Percentiles rank a stretch among this genome's conserved stretches.
Evolutionary conservation across 1,140 invertebrate genomes (phyloP).

Genomic region (Pogonomyrmex barbatus): DNA sequence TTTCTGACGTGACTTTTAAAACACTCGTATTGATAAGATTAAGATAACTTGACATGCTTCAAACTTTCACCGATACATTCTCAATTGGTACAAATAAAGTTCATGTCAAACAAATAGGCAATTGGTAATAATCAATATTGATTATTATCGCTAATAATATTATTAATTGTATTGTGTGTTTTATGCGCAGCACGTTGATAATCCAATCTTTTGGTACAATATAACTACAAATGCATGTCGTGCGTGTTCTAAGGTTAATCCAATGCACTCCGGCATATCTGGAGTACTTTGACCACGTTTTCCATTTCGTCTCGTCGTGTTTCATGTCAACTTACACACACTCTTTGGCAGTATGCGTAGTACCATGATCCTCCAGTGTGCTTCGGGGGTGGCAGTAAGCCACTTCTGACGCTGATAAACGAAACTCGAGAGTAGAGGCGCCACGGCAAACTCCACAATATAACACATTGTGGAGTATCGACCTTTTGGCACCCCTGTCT

Average conservation of each 20-base stretch:
- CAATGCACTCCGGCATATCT: background rate
- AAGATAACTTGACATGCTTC: background rate
- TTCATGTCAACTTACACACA: background rate
- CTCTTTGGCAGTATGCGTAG: background rate
- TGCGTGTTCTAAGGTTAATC: background rate
- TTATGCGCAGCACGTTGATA: background rate
- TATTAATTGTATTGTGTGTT: background rate
- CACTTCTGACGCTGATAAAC: slow-evolving; percentile 34
- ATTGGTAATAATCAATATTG: background rate
- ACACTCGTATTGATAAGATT: background rate
- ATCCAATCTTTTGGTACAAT: background rate
- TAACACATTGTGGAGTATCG: slow-evolving; percentile 80
- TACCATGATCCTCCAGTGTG: background rate
- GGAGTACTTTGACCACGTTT: background rate
- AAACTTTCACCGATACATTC: background rate
- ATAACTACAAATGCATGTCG: background rate
- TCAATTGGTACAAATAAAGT: slow-evolving; percentile 8
- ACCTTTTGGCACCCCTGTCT: slow-evolving; percentile 81
- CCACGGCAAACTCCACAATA: slow-evolving; percentile 54
- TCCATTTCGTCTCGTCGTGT: slow-evolving; percentile 1
- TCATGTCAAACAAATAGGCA: background rate
- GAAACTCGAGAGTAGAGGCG: slow-evolving; percentile 39
- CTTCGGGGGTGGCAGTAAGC: slow-evolving; percentile 1
- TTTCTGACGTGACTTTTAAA: background rate
- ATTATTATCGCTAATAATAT: background rate